Percentiles rank a stretch among this genome's conserved stretches.
These are phyloP conservation scores for Parus major DNA, from an alignment of 2,113 vertebrate genomes.

Conservation along the genomic window DNA sequence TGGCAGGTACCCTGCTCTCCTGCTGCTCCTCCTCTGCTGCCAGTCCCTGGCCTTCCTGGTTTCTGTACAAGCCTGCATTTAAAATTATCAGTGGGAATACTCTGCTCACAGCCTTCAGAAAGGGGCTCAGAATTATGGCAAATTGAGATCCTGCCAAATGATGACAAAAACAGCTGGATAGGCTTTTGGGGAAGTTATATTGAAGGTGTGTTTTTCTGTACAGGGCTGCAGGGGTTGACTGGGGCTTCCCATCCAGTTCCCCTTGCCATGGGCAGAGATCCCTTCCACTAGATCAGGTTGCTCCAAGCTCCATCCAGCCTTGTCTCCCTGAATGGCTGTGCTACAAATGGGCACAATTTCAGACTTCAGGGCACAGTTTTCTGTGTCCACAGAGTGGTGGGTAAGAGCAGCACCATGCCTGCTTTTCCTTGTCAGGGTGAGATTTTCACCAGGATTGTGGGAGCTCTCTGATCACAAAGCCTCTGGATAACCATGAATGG, in stretches of 20 bases:
- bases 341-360: background rate
- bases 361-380: background rate
- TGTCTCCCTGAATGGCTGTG: background rate
- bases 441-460: background rate
- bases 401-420: background rate
- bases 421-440: background rate
- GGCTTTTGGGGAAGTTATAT: background rate
- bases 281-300: background rate
- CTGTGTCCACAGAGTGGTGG: background rate
- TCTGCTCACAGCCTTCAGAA: background rate
- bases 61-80: accelerated
- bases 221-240: background rate
- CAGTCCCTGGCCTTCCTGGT: background rate
- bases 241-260: background rate
- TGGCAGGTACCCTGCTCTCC: background rate
- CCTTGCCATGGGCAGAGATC: background rate
- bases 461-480: background rate
- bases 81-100: background rate
- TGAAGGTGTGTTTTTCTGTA: background rate
- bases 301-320: background rate
- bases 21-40: background rate
- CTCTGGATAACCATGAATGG: background rate
- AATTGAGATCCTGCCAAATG: background rate
- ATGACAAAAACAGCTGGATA: background rate
- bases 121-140: background rate